These are phyloP conservation scores for Emys orbicularis DNA, from an alignment of 2,797 vertebrate genomes.

Conservation along the genomic window DNA sequence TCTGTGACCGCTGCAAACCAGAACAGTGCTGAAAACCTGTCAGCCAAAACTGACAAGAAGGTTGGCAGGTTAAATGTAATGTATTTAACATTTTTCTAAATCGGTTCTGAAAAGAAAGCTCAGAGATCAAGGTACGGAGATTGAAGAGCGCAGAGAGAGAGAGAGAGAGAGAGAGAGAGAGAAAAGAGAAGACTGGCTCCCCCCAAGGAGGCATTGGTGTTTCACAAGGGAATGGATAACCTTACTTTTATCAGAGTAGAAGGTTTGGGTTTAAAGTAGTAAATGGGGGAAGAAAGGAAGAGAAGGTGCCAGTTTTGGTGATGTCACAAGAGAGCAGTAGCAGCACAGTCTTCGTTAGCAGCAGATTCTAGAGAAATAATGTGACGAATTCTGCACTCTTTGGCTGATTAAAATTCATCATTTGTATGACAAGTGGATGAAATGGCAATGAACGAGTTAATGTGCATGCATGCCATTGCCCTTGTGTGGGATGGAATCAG, in stretches of 20 bases:
- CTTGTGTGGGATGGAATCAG: neutral
- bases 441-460: neutral
- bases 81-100: neutral
- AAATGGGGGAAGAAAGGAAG: neutral
- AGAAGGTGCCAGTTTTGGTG: rapidly evolving
- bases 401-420: neutral
- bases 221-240: neutral
- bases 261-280: conserved; percentile 64
- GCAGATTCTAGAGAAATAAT: rapidly evolving
- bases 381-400: neutral
- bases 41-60: conserved; percentile 5
- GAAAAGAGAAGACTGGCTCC: neutral
- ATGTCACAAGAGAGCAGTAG: neutral
- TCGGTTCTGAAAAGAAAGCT: neutral
- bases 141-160: neutral
- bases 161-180: neutral
- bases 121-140: neutral
- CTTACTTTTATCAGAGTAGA: conserved; percentile 48
- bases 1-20: neutral
- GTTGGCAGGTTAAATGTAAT: neutral
- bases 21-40: conserved; percentile 49
- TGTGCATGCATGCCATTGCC: neutral
- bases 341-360: neutral
- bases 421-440: neutral
- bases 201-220: neutral